A percentile compares a stretch with the other conserved stretches of the same genome.
Evolutionary conservation across 37 sponge, comb jelly and placozoan genomes (phyloP).

Genomic region (Axinella damicornis): DNA sequence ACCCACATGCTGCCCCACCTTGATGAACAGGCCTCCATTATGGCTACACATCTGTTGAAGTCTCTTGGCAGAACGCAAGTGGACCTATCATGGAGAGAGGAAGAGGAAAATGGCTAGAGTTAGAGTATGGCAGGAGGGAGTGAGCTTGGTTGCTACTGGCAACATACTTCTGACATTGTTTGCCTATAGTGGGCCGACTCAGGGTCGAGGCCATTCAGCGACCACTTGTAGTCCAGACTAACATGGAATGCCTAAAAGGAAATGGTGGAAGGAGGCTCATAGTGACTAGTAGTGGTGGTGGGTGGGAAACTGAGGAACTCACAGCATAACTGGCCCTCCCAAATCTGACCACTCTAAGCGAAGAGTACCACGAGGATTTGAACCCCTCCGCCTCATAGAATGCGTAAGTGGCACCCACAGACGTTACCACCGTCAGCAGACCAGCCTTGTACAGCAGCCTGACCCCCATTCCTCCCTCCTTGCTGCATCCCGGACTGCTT

Average conservation of each 20-base stretch:
- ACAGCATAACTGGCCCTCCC: slow-evolving; percentile 86
- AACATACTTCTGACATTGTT: slow-evolving; percentile 53
- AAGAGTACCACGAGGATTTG: slow-evolving; percentile 54
- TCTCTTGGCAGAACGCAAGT: slow-evolving; percentile 78
- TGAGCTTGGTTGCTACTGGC: no score
- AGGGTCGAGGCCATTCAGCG: slow-evolving; percentile 14
- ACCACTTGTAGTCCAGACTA: slow-evolving; percentile 70
- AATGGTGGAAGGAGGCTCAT: not conserved
- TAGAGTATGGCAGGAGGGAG: no score
- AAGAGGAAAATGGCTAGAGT: no score
- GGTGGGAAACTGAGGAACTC: not conserved
- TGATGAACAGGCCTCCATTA: slow-evolving; percentile 93
- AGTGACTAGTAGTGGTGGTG: not conserved
- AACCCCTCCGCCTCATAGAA: slow-evolving; percentile 15
- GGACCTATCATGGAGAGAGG: slow-evolving; percentile 41
- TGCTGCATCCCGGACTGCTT: no score
- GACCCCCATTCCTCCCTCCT: not conserved
- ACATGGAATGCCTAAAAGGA: slow-evolving; percentile 44
- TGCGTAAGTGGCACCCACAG: not conserved
- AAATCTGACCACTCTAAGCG: slow-evolving; percentile 72
- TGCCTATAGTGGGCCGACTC: slow-evolving; percentile 33
- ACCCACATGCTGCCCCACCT: slow-evolving; percentile 94
- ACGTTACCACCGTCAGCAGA: not conserved
- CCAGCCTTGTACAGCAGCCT: slow-evolving; percentile 15
- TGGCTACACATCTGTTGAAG: slow-evolving; percentile 75